Evolutionary conservation across 2,797 vertebrate species (phyloP).

Genomic region (Poeciliopsis infans): DNA sequence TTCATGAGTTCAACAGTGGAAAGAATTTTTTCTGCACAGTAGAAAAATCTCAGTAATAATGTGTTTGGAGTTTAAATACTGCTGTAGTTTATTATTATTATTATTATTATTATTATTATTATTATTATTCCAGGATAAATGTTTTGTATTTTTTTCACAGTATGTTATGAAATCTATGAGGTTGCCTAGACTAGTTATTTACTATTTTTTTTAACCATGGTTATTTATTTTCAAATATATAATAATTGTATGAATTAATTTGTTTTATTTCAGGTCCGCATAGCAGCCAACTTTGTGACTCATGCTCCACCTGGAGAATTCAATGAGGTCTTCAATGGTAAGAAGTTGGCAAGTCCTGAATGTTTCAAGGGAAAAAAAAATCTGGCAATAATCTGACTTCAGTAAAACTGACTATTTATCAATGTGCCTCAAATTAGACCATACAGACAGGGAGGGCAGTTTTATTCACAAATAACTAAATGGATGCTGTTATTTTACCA

Average conservation of each 20-base stretch:
- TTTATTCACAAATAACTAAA: too few relatives aligned
- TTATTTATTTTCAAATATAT: not conserved
- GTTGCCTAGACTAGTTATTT: not conserved
- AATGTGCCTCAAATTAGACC: not conserved
- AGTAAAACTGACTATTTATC: not conserved
- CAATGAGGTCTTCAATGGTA: slow-evolving; percentile 99
- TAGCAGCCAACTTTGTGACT: slow-evolving; percentile 98
- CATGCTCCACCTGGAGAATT: slow-evolving; percentile 98
- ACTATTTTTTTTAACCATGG: not conserved
- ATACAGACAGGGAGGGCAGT: not conserved
- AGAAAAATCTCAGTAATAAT: not conserved
- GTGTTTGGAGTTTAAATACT: not conserved
- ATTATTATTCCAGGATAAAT: not conserved
- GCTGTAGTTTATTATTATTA: not conserved
- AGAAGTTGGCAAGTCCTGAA: slow-evolving; percentile 59
- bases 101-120: too few relatives aligned
- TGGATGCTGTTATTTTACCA: too few relatives aligned
- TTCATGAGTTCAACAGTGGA: not conserved
- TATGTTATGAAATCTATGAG: not conserved
- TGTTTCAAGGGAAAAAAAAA: not conserved
- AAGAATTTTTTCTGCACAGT: not conserved
- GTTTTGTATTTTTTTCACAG: not conserved
- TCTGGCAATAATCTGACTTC: not conserved
- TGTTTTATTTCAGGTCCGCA: slow-evolving; percentile 87
- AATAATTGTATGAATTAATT: not conserved